A percentile compares a stretch with the other conserved stretches of the same genome.
Conservation (phyloP, 2,888 invertebrate species). For the Leptopterna dolabrata region DNA sequence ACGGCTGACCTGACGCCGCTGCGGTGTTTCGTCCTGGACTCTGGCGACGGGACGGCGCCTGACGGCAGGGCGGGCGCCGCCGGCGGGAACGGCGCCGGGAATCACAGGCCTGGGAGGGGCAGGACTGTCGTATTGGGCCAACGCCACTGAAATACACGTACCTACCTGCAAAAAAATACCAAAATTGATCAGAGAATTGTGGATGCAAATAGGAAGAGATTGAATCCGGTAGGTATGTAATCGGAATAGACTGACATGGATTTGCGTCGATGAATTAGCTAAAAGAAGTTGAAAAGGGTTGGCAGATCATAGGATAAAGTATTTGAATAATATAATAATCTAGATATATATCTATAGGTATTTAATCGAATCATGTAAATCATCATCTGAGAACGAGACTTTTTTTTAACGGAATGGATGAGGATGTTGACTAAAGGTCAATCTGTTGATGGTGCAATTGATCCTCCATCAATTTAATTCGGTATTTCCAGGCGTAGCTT, state of each 20-base stretch:
- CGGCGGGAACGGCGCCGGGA: slow-evolving; percentile 73
- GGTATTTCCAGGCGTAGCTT: neutral
- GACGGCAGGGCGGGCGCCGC: slow-evolving; percentile 59
- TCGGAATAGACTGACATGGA: too few species aligned
- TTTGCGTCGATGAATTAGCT: too few species aligned
- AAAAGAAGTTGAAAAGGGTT: too few species aligned
- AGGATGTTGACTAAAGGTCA: neutral
- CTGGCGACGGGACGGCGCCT: slow-evolving; percentile 67
- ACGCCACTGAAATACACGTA: slow-evolving; percentile 47
- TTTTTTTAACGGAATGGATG: neutral
- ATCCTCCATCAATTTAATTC: neutral
- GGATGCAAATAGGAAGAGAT: neutral
- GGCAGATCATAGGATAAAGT: too few species aligned
- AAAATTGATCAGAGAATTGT: neutral
- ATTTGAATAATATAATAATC: too few species aligned
- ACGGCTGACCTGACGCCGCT: slow-evolving; percentile 52
- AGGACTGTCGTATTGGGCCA: slow-evolving; percentile 68
- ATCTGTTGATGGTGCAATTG: neutral
- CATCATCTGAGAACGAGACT: too few species aligned
- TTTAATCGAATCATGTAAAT: too few species aligned
- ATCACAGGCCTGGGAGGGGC: slow-evolving; percentile 75
- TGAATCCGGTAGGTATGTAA: neutral
- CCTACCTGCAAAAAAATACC: slow-evolving; percentile 34
- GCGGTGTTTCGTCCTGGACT: slow-evolving; percentile 65
- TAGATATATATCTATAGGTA: too few species aligned